Conservation (phyloP, 2,888 invertebrate species). For the Erebia palarica region DNA sequence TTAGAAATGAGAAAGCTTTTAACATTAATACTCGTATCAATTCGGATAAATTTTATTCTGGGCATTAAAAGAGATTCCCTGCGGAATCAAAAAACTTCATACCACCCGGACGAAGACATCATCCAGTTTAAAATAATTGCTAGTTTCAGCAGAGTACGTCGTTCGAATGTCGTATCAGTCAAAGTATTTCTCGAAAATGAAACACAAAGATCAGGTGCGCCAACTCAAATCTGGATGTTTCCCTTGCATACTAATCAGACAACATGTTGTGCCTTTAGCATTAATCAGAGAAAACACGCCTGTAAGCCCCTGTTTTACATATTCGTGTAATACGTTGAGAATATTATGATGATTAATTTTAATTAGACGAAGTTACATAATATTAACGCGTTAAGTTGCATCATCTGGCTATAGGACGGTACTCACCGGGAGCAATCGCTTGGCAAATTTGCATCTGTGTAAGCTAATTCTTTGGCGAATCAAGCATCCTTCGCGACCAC, state of each 20-base stretch:
- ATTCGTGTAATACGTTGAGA: background rate
- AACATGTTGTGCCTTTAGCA: conserved; percentile 15
- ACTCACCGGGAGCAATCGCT: no score
- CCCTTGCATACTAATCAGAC: conserved; percentile 28
- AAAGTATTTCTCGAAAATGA: conserved; percentile 28
- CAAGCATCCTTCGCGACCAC: no score
- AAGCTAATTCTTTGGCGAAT: no score
- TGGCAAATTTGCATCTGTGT: no score
- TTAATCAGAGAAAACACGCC: conserved; percentile 19
- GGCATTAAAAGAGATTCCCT: no score
- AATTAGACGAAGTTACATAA: background rate
- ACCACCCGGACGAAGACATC: no score
- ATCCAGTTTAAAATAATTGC: background rate
- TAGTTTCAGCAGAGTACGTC: background rate
- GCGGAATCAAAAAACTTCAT: no score
- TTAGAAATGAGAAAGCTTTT: no score
- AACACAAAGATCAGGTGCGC: conserved; percentile 31
- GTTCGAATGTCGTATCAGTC: conserved; percentile 20
- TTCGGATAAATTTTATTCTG: no score
- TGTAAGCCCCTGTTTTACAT: conserved; percentile 6
- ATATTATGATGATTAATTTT: background rate
- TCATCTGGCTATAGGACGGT: background rate
- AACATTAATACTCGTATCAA: no score
- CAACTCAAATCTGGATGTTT: conserved; percentile 24
- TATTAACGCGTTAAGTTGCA: background rate